These are phyloP conservation scores for Poeciliopsis gracilis DNA, from an alignment of 2,797 vertebrate species.

Conservation along the genomic window DNA sequence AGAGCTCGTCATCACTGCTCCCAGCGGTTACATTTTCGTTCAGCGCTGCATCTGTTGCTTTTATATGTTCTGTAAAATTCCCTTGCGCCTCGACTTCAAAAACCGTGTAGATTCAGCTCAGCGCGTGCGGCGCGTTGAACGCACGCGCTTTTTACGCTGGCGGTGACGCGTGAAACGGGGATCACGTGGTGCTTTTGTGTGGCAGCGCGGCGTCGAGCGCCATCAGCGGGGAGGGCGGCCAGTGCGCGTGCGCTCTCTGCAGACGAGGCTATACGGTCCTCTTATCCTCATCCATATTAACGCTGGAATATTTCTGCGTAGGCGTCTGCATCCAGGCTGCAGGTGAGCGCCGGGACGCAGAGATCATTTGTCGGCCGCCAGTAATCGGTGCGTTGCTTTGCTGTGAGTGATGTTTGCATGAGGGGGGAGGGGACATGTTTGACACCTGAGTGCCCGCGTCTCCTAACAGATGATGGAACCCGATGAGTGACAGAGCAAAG, in stretches of 20 bases:
- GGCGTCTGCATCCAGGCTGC: conserved; percentile 11
- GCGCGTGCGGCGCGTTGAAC: too few relatives aligned
- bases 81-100: background rate
- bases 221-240: background rate
- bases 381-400: background rate
- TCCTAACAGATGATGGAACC: conserved; percentile 4
- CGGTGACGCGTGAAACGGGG: background rate
- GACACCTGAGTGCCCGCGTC: conserved; percentile 48
- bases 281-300: conserved; percentile 19
- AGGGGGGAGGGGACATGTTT: conserved; percentile 18
- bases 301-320: conserved; percentile 5
- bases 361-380: background rate
- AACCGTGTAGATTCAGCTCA: background rate
- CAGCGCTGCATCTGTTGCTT: background rate
- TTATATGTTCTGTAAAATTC: background rate
- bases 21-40: background rate
- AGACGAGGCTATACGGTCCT: conserved; percentile 34
- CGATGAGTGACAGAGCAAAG: conserved; percentile 3
- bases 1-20: background rate
- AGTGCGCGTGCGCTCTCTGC: conserved; percentile 58
- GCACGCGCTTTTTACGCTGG: background rate
- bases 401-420: background rate
- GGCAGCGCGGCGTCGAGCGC: conserved; percentile 10
- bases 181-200: conserved; percentile 30
- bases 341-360: conserved; percentile 54